Conservation (phyloP, 1,140 invertebrate species). For the Cydia strobilella region DNA sequence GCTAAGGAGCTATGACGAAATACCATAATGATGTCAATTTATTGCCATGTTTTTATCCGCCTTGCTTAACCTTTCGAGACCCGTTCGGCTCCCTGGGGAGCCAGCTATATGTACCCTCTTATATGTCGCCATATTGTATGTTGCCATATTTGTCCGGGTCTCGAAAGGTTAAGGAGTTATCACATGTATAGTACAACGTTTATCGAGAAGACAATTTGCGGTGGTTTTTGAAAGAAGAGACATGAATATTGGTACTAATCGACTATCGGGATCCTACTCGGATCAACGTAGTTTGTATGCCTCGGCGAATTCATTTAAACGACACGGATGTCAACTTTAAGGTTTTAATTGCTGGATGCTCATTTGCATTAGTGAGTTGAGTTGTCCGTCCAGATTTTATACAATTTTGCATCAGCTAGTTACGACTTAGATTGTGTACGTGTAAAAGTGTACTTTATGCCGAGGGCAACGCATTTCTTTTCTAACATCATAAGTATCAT, state of each 20-base stretch:
- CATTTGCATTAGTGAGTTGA: constrained; percentile 77
- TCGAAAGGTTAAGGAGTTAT: too few species aligned
- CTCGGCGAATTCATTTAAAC: constrained; percentile 21
- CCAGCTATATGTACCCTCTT: too few species aligned
- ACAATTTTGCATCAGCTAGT: constrained; percentile 68
- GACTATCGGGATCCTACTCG: constrained; percentile 24
- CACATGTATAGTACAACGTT: background rate
- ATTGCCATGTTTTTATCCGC: background rate
- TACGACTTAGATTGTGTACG: constrained; percentile 48
- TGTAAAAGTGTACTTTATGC: constrained; percentile 38
- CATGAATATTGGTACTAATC: constrained; percentile 6
- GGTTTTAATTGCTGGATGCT: constrained; percentile 67
- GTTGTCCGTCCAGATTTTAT: constrained; percentile 79
- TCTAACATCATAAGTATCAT: constrained; percentile 16
- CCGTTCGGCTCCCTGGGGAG: too few species aligned
- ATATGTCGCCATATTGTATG: too few species aligned
- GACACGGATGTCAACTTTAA: constrained; percentile 36
- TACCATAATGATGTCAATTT: background rate
- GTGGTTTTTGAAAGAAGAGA: background rate
- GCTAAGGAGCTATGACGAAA: background rate
- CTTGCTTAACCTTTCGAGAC: too few species aligned
- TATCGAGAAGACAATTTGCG: constrained; percentile 32
- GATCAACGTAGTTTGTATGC: constrained; percentile 27
- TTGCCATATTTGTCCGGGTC: too few species aligned
- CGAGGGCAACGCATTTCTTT: background rate